A percentile compares a stretch with the other conserved stretches of the same genome.
Conservation (phyloP, 2,888 invertebrate species). For the Nomada flava region DNA sequence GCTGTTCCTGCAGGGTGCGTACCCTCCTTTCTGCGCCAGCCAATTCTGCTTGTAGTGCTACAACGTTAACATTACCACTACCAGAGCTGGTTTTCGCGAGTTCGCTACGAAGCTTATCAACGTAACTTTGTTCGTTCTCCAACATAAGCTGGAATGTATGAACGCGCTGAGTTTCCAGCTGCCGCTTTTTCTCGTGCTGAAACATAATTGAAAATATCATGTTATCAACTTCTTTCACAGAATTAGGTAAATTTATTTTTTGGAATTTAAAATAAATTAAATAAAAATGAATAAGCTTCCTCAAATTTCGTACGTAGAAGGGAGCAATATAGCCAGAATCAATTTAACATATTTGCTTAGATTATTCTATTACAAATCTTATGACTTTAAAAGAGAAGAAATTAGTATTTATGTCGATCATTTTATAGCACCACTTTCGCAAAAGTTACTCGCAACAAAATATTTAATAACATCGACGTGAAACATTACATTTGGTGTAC, state of each 20-base stretch:
- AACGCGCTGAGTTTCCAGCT: conserved; percentile 93
- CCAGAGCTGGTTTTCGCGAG: conserved; percentile 85
- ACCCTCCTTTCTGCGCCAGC: conserved; percentile 87
- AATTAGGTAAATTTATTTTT: neutral
- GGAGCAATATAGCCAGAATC: too few relatives aligned
- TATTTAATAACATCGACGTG: too few relatives aligned
- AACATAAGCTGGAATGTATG: conserved; percentile 95
- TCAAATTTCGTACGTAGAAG: too few relatives aligned
- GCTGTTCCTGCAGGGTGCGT: conserved; percentile 87
- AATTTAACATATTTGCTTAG: too few relatives aligned
- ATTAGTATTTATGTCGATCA: too few relatives aligned
- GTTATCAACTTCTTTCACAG: neutral
- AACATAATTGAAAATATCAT: conserved; percentile 71
- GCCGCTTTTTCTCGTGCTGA: conserved; percentile 93
- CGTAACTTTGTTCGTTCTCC: conserved; percentile 93
- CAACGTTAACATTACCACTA: conserved; percentile 81
- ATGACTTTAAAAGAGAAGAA: too few relatives aligned
- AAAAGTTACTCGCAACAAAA: neutral
- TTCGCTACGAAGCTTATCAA: conserved; percentile 91
- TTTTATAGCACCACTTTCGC: neutral
- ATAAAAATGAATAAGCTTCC: too few relatives aligned
- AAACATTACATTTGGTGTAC: neutral
- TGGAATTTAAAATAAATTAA: neutral
- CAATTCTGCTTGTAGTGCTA: conserved; percentile 85
- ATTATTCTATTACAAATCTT: too few relatives aligned